Evolutionary conservation across 2,113 vertebrate genomes (phyloP).

Genomic region (Semnornis frantzii): DNA sequence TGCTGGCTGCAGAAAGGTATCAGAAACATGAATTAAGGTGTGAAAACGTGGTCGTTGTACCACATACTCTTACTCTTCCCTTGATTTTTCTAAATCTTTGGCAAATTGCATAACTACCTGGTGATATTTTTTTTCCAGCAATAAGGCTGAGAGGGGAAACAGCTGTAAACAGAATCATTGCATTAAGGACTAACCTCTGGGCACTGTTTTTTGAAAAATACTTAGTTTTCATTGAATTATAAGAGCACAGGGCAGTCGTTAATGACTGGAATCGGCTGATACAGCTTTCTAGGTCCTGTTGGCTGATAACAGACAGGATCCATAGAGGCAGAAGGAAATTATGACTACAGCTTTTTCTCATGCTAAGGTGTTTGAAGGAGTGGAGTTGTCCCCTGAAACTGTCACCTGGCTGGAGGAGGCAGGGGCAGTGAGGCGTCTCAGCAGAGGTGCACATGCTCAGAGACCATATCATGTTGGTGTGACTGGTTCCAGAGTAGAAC

Average conservation of each 20-base stretch:
- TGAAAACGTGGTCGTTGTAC: neutral
- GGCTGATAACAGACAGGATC: neutral
- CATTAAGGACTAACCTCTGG: neutral
- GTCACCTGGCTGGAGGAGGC: neutral
- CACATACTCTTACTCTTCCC: neutral
- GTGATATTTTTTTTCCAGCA: neutral
- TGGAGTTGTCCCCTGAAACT: neutral
- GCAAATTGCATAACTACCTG: neutral
- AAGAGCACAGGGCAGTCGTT: neutral
- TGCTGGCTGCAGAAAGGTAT: neutral
- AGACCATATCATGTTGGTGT: neutral
- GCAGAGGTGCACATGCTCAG: accelerated
- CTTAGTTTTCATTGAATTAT: neutral
- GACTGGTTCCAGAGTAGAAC: neutral
- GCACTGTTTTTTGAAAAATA: neutral
- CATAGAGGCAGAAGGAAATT: neutral
- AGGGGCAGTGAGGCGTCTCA: neutral
- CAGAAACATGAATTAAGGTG: neutral
- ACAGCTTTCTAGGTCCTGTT: neutral
- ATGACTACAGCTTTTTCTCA: neutral
- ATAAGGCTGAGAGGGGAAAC: neutral
- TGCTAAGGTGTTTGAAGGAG: neutral
- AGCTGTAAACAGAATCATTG: neutral
- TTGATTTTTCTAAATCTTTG: neutral
- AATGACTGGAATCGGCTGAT: neutral